Percentiles rank a stretch among this genome's conserved stretches.
phyloP scores from a whole-genome alignment of 1,140 invertebrate species.

The Heliothis subflexa region DNA sequence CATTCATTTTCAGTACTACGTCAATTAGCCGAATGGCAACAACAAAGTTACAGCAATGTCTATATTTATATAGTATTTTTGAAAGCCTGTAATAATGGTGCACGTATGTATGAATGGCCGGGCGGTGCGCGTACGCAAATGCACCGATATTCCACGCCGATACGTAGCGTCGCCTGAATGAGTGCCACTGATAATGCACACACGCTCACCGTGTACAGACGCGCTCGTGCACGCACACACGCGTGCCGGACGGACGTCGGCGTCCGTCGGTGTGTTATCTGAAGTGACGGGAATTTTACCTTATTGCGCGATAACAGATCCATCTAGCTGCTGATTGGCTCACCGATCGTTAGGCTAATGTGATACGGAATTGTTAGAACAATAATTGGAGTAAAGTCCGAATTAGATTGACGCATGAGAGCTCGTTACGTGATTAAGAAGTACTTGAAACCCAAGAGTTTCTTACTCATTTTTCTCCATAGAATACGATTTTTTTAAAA shows the following conservation, averaged over 20 bases:
- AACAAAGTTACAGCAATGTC: too few relatives aligned
- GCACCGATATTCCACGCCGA: constrained; percentile 30
- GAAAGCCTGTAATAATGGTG: neutral
- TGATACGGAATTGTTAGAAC: constrained; percentile 8
- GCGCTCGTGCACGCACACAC: constrained; percentile 18
- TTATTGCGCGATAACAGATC: constrained; percentile 42
- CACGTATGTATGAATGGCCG: constrained; percentile 15
- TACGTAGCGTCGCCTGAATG: constrained; percentile 40
- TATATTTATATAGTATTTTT: neutral
- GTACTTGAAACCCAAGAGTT: too few relatives aligned
- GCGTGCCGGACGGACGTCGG: neutral
- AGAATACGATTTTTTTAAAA: too few relatives aligned
- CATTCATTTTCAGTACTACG: too few relatives aligned
- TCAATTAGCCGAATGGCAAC: too few relatives aligned
- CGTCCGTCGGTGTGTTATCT: constrained; percentile 31
- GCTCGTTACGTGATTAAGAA: neutral
- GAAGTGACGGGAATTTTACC: constrained; percentile 49
- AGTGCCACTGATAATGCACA: constrained; percentile 47
- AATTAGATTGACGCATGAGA: constrained; percentile 11
- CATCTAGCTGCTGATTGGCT: constrained; percentile 17
- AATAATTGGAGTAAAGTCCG: constrained; percentile 20
- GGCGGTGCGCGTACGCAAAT: constrained; percentile 42
- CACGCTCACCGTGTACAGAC: neutral
- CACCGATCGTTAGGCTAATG: constrained; percentile 14
- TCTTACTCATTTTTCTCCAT: too few relatives aligned